Evolutionary conservation across 2,113 vertebrate species (phyloP), one percentile per base, ranked within the genome.

Genomic region (Gymnocephalus cernua): DNA sequence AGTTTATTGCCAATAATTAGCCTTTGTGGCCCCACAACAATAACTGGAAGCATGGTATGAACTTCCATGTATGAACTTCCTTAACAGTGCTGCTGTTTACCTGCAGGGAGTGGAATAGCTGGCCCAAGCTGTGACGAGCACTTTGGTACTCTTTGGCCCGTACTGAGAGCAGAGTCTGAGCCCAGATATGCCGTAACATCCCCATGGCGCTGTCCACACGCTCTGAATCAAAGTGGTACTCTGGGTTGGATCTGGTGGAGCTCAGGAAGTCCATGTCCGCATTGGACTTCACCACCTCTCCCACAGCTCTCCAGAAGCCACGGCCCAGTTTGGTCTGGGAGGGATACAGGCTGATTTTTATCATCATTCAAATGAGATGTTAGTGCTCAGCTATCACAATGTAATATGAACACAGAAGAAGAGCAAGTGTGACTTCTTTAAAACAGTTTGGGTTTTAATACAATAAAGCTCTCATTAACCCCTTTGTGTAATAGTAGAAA

Each of bases 151-250:
- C 93, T 48, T 91, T 91, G 29, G 93, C 93, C 57, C 59, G 82
- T 16, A 94, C 82, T 0, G 93, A 94, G 3, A 89, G 84, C 65
- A 96, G 50, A 4, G 92, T 90, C 74, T 95, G 93, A 32, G 83
- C 78, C 74, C 96, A 96, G 70, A 95, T 82, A 35, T 89, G 80
- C 15, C 88, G 87, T 35, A 97, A 77, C 76, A 86, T 89, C 23
- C 58, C 29, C 0, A 70, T 92, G 25, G 94, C 93, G 38, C 80
- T 91, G 47, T 89, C 86, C 48, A 97, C 84, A 2, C 71, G 86
- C 84, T 97, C 96, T 0, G 96, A 96, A 84, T 98, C 96, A 47
- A 97, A 97, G 89, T 97, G 97, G 83, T 95, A 94, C 51, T 96
- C 82, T 0, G 97, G 96, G 80, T 97, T 89, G 0, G 91, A 93